A percentile compares a stretch with the other conserved stretches of the same genome.
phyloP scores from a whole-genome alignment of 2,113 vertebrate species.

The Butastur rufipennis region DNA sequence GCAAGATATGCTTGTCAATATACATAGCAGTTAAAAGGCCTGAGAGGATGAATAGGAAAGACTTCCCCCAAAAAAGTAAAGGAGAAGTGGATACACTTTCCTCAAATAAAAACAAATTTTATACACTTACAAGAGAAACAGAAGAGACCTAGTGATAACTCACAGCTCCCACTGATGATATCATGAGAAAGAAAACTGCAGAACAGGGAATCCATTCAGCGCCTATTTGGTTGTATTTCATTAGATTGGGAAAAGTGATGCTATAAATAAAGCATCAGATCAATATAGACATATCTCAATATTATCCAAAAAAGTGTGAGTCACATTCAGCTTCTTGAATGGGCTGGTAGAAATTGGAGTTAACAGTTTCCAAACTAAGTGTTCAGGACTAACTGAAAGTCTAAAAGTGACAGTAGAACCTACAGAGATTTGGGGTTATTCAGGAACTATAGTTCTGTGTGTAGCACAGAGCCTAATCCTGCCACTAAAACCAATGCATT shows the following conservation, averaged over 20 bases:
- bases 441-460: not conserved
- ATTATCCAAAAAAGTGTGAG: constrained; percentile 17
- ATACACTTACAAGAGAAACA: not conserved
- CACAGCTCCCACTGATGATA: not conserved
- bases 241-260: not conserved
- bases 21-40: not conserved
- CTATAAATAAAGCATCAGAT: constrained; percentile 2
- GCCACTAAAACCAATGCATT: not conserved
- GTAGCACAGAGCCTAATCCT: not conserved
- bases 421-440: not conserved
- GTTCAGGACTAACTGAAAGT: not conserved
- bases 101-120: not conserved
- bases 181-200: not conserved
- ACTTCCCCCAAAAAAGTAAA: not conserved
- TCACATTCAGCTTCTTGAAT: not conserved
- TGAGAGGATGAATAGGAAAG: not conserved
- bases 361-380: not conserved
- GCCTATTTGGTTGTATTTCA: not conserved
- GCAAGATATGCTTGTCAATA: not conserved
- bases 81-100: not conserved
- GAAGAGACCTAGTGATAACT: not conserved
- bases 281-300: not conserved
- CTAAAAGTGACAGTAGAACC: not conserved
- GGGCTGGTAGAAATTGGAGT: not conserved
- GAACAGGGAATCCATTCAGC: not conserved